These are phyloP conservation scores for Discoglossus pictus DNA, from an alignment of 2,797 vertebrate species.

Conservation along the genomic window DNA sequence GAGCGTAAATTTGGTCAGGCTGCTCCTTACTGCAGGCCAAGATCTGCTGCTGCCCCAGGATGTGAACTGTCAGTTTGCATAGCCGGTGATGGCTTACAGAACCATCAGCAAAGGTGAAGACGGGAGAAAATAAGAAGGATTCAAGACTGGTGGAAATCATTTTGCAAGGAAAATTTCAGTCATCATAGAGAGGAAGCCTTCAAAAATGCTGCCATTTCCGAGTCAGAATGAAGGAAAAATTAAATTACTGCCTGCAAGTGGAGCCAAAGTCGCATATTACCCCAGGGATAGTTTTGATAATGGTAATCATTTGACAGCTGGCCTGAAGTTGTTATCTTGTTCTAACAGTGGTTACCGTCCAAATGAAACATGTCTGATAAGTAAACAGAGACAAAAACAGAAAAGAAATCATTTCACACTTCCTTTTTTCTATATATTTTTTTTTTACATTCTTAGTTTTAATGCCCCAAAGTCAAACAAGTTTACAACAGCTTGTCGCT, in stretches of 20 bases:
- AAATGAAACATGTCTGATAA: slow-evolving; percentile 78
- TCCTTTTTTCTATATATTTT: slow-evolving; percentile 47
- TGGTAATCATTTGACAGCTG: slow-evolving; percentile 84
- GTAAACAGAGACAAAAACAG: slow-evolving; percentile 65
- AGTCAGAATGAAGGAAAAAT: slow-evolving; percentile 80
- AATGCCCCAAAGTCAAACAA: slow-evolving; percentile 61
- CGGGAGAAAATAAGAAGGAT: slow-evolving; percentile 79
- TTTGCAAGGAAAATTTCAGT: slow-evolving; percentile 80
- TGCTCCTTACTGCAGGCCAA: slow-evolving; percentile 90
- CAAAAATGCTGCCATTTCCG: slow-evolving; percentile 79
- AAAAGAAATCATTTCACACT: slow-evolving; percentile 65
- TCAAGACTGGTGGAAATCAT: slow-evolving; percentile 80
- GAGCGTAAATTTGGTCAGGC: slow-evolving; percentile 80
- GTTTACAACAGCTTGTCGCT: slow-evolving; percentile 60
- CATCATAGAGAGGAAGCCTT: slow-evolving; percentile 76
- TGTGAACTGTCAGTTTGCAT: slow-evolving; percentile 97
- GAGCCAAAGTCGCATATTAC: slow-evolving; percentile 79
- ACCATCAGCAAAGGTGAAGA: slow-evolving; percentile 95
- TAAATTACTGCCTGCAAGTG: slow-evolving; percentile 80
- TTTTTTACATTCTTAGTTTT: slow-evolving; percentile 52
- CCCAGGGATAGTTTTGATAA: slow-evolving; percentile 78
- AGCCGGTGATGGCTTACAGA: slow-evolving; percentile 91
- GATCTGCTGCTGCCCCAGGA: slow-evolving; percentile 88
- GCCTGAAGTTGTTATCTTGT: slow-evolving; percentile 78
- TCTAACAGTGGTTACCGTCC: slow-evolving; percentile 77